Conservation (phyloP, 2,888 invertebrate species). For the Empis livida region DNA sequence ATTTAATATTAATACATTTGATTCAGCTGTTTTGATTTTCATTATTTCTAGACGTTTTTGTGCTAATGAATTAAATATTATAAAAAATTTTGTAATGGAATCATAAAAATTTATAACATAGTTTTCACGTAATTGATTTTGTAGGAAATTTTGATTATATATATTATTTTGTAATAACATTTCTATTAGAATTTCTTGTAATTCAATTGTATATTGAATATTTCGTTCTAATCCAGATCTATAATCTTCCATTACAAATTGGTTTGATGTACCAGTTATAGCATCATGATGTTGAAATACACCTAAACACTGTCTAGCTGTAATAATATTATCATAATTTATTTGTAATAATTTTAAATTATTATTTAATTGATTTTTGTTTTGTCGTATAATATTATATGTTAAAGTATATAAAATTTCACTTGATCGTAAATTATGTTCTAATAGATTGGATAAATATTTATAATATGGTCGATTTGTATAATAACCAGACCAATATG, state of each 20-base stretch:
- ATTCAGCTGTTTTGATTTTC: conserved; percentile 52
- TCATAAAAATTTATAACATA: conserved; percentile 49
- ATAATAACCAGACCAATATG: conserved; percentile 96
- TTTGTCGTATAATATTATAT: conserved; percentile 58
- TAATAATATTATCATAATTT: conserved; percentile 68
- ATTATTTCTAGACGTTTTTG: conserved; percentile 68
- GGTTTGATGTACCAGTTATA: conserved; percentile 90
- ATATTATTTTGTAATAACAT: conserved; percentile 37
- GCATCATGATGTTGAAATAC: conserved; percentile 97
- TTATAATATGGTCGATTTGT: conserved; percentile 82
- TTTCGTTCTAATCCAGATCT: conserved; percentile 75
- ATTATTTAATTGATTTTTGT: conserved; percentile 45
- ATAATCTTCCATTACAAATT: conserved; percentile 87
- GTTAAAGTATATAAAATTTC: conserved; percentile 79
- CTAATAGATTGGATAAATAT: conserved; percentile 69
- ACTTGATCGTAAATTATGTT: conserved; percentile 64
- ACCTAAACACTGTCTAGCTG: conserved; percentile 70
- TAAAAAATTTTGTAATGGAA: conserved; percentile 41
- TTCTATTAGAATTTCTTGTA: conserved; percentile 63
- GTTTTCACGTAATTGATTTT: conserved; percentile 57
- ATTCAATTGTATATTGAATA: conserved; percentile 59
- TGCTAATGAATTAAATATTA: conserved; percentile 73
- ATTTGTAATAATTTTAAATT: conserved; percentile 69
- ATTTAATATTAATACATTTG: conserved; percentile 60
- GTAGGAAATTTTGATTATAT: conserved; percentile 34